A percentile compares a stretch with the other conserved stretches of the same genome.
These are phyloP conservation scores for Lithobates pipiens DNA, from an alignment of 2,797 vertebrate genomes.

Conservation along the genomic window DNA sequence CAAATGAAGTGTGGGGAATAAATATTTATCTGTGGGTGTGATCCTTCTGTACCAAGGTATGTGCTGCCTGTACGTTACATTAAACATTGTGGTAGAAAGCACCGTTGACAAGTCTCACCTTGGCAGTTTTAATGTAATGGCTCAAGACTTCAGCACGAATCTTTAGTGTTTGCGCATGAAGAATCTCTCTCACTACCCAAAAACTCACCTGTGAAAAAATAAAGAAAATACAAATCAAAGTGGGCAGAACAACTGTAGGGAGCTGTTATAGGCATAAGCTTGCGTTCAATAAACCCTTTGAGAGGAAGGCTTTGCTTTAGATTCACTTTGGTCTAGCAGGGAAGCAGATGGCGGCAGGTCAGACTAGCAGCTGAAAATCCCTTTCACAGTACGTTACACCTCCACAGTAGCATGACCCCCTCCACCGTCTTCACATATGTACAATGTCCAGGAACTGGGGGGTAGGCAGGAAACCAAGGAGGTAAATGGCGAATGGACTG, in stretches of 20 bases:
- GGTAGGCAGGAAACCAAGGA: neutral
- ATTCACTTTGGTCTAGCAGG: neutral
- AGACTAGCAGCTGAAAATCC: conserved; percentile 6
- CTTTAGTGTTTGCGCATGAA: conserved; percentile 97
- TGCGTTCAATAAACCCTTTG: conserved; percentile 15
- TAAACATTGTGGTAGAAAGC: conserved; percentile 4
- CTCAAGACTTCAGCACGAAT: conserved; percentile 98
- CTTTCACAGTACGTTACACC: conserved; percentile 4
- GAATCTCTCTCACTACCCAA: conserved; percentile 98
- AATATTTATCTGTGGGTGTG: conserved; percentile 53
- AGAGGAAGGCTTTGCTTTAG: neutral
- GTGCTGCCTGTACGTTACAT: conserved; percentile 4
- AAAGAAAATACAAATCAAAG: neutral
- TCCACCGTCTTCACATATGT: neutral
- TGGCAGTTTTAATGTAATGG: conserved; percentile 98
- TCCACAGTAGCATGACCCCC: neutral
- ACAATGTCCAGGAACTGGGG: neutral
- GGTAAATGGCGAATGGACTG: neutral
- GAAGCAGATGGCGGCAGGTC: conserved; percentile 8
- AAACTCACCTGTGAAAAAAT: conserved; percentile 88
- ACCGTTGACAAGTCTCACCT: conserved; percentile 79
- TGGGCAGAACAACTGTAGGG: neutral
- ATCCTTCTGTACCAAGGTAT: conserved; percentile 11
- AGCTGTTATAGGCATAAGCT: neutral
- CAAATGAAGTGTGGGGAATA: conserved; percentile 60